Percentiles rank a stretch among this genome's conserved stretches.
phyloP scores from a whole-genome alignment of 2,888 invertebrate species.

The Andrena marginata region DNA sequence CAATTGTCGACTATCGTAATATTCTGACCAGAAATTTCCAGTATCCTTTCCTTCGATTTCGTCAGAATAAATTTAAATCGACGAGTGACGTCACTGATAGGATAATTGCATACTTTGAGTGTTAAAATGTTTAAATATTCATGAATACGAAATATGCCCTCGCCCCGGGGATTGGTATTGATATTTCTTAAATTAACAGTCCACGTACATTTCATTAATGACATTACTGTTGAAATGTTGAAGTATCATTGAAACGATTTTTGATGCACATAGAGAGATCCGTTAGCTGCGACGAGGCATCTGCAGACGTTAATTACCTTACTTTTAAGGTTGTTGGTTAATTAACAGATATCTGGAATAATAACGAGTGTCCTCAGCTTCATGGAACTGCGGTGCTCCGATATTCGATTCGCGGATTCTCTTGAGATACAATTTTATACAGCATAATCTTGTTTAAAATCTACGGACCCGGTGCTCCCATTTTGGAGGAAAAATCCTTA shows the following conservation, averaged over 20 bases:
- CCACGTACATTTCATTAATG: not conserved
- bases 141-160: not conserved
- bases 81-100: not conserved
- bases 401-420: constrained; percentile 5
- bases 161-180: not conserved
- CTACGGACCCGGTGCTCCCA: not conserved
- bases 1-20: no score
- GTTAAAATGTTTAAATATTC: constrained; percentile 2
- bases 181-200: not conserved
- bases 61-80: constrained; percentile 16
- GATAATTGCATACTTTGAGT: not conserved
- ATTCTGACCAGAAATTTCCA: no score
- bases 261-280: not conserved
- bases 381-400: not conserved
- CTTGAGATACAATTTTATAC: not conserved
- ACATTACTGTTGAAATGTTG: not conserved
- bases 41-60: no score
- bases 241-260: not conserved
- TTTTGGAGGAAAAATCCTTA: not conserved
- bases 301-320: constrained; percentile 27
- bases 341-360: constrained; percentile 24
- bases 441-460: not conserved
- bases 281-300: constrained; percentile 2
- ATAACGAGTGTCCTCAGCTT: constrained; percentile 6
- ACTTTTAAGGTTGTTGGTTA: constrained; percentile 10